A percentile compares a stretch with the other conserved stretches of the same genome.
These are phyloP conservation scores for Lasioglossum figueresi DNA, from an alignment of 2,888 invertebrate species.

Conservation along the genomic window DNA sequence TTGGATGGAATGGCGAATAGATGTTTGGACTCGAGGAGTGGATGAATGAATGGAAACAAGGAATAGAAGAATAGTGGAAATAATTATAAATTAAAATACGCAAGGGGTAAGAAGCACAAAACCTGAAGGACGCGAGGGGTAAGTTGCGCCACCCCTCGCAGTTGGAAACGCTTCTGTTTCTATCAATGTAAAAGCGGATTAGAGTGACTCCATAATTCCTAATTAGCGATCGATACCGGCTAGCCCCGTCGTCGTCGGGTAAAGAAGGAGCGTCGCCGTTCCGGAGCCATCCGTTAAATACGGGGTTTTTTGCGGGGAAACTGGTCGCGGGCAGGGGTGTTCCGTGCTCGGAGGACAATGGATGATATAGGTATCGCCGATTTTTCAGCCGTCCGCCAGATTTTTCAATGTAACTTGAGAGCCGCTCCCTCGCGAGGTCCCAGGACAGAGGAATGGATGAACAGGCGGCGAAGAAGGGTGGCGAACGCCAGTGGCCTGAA, in stretches of 20 bases:
- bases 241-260: slow-evolving; percentile 1
- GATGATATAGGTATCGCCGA: slow-evolving; percentile 76
- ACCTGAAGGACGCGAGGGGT: neutral
- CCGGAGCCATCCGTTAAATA: slow-evolving; percentile 61
- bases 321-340: slow-evolving; percentile 29
- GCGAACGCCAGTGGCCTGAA: slow-evolving; percentile 26
- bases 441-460: slow-evolving; percentile 75
- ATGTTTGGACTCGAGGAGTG: too few relatives aligned
- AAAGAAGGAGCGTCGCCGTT: slow-evolving; percentile 13
- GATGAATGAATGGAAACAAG: too few relatives aligned
- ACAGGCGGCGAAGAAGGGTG: slow-evolving; percentile 70
- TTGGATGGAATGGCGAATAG: too few relatives aligned
- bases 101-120: too few relatives aligned
- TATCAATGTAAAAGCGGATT: slow-evolving; percentile 30
- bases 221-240: slow-evolving; percentile 52
- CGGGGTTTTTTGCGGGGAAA: slow-evolving; percentile 55
- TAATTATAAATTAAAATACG: too few relatives aligned
- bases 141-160: neutral
- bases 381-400: slow-evolving; percentile 78
- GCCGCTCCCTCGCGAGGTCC: slow-evolving; percentile 73
- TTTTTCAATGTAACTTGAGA: slow-evolving; percentile 78
- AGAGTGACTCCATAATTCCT: slow-evolving; percentile 43
- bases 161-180: neutral
- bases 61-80: too few relatives aligned
- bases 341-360: slow-evolving; percentile 67